Evolutionary conservation across 2,888 invertebrate species (phyloP).

Genomic region (Ennomos erosarius): DNA sequence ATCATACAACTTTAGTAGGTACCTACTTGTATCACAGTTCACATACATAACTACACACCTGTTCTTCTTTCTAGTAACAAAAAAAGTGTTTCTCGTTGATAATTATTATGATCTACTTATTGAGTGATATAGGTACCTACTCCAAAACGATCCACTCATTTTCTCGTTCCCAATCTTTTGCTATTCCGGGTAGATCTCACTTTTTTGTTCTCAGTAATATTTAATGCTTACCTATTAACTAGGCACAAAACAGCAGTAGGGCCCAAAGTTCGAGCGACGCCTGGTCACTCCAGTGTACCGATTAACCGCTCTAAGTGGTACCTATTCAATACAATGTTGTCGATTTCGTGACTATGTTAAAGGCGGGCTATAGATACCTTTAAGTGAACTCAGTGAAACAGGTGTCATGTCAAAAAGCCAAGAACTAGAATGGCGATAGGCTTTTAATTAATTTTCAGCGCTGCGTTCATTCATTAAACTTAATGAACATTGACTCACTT

Average conservation of each 20-base stretch:
- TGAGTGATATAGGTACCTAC: no score
- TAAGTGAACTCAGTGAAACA: not conserved
- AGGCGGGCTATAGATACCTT: slow-evolving; percentile 9
- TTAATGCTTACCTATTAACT: not conserved
- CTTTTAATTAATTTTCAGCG: slow-evolving; percentile 5
- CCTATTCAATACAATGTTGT: slow-evolving; percentile 9
- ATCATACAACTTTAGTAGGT: no score
- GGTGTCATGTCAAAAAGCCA: slow-evolving; percentile 6
- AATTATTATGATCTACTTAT: no score
- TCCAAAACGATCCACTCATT: no score
- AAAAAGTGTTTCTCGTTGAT: no score
- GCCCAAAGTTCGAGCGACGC: not conserved
- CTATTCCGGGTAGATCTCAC: no score
- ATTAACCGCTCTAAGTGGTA: slow-evolving; percentile 26
- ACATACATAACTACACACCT: no score
- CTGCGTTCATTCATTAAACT: not conserved
- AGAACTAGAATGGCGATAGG: slow-evolving; percentile 5
- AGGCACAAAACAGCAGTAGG: slow-evolving; percentile 5
- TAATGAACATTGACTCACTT: no score
- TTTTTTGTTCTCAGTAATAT: slow-evolving; percentile 1
- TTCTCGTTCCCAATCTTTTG: no score
- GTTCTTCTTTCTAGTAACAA: no score
- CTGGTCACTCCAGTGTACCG: slow-evolving; percentile 36
- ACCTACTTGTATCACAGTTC: no score
- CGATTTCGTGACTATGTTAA: slow-evolving; percentile 14